Evolutionary conservation across 1,140 invertebrate species (phyloP).

Genomic region (Drosophila sp.): DNA sequence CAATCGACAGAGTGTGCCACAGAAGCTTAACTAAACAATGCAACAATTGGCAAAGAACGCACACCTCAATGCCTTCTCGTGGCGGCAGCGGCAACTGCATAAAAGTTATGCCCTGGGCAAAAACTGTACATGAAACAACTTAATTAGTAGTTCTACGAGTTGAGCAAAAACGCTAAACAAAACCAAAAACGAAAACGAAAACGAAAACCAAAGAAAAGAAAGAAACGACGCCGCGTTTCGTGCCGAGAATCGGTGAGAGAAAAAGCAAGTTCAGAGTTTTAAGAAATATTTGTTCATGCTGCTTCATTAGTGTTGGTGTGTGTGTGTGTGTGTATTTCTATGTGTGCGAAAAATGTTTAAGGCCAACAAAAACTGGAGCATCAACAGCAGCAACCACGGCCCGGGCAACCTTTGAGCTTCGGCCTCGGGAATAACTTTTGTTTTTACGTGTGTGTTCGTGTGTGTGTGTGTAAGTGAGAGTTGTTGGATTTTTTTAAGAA

Average conservation of each 20-base stretch:
- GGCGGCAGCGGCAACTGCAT: conserved; percentile 32
- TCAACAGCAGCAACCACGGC: conserved; percentile 18
- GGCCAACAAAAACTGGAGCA: conserved; percentile 36
- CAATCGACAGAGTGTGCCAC: conserved; percentile 21
- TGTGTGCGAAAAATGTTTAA: conserved; percentile 39
- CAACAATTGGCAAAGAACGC: conserved; percentile 54
- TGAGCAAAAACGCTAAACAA: conserved; percentile 40
- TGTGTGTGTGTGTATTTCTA: background rate
- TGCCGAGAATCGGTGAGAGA: conserved; percentile 8
- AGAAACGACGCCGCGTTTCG: conserved; percentile 11
- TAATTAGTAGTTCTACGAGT: conserved; percentile 74
- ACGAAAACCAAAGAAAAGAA: background rate
- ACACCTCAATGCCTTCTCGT: conserved; percentile 60
- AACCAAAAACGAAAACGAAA: background rate
- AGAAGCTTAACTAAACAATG: conserved; percentile 58
- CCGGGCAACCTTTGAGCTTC: conserved; percentile 32
- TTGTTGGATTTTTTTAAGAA: conserved; percentile 31
- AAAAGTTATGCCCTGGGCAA: conserved; percentile 72
- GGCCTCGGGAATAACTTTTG: conserved; percentile 32
- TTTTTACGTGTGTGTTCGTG: conserved; percentile 36
- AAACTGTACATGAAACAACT: conserved; percentile 78
- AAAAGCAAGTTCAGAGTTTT: conserved; percentile 31
- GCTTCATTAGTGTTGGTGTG: conserved; percentile 50
- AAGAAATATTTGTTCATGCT: conserved; percentile 65
- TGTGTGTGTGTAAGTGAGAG: conserved; percentile 38